These are phyloP conservation scores for Gryllus longicercus DNA, from an alignment of 2,888 invertebrate genomes.

Conservation along the genomic window DNA sequence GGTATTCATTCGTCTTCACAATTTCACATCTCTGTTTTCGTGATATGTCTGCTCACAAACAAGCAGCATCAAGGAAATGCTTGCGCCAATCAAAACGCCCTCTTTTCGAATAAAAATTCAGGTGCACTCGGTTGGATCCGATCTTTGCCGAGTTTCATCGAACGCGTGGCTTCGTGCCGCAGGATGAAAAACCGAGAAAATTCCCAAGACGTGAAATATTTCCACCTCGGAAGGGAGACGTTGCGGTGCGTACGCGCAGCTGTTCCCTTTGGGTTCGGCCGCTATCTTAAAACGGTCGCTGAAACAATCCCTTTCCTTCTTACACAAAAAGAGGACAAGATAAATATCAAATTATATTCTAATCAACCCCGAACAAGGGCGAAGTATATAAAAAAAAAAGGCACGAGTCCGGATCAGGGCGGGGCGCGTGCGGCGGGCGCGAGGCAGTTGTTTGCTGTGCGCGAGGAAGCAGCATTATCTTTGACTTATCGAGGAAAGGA, in stretches of 20 bases:
- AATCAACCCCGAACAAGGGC: conserved; percentile 21
- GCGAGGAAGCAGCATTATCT: conserved; percentile 3
- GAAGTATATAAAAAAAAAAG: not conserved
- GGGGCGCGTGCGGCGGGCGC: not conserved
- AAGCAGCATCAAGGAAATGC: too few relatives aligned
- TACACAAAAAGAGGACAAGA: not conserved
- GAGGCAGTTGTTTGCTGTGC: not conserved
- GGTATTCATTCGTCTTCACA: too few relatives aligned
- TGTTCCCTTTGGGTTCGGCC: not conserved
- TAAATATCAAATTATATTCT: conserved; percentile 24
- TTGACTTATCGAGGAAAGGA: conserved; percentile 17
- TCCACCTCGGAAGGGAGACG: not conserved
- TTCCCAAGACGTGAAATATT: not conserved
- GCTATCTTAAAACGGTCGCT: not conserved
- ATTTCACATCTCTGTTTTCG: too few relatives aligned
- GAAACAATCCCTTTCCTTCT: not conserved
- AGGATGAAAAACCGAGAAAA: too few relatives aligned
- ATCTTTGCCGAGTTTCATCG: too few relatives aligned
- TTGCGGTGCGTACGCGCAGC: not conserved
- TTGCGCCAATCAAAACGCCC: too few relatives aligned
- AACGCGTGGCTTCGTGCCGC: too few relatives aligned
- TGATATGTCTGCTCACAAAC: too few relatives aligned
- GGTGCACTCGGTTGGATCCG: too few relatives aligned
- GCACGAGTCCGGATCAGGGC: not conserved
- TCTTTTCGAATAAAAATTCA: too few relatives aligned